A percentile compares a stretch with the other conserved stretches of the same genome.
phyloP scores from a whole-genome alignment of 2,113 vertebrate species.

The Varanus salvator region DNA sequence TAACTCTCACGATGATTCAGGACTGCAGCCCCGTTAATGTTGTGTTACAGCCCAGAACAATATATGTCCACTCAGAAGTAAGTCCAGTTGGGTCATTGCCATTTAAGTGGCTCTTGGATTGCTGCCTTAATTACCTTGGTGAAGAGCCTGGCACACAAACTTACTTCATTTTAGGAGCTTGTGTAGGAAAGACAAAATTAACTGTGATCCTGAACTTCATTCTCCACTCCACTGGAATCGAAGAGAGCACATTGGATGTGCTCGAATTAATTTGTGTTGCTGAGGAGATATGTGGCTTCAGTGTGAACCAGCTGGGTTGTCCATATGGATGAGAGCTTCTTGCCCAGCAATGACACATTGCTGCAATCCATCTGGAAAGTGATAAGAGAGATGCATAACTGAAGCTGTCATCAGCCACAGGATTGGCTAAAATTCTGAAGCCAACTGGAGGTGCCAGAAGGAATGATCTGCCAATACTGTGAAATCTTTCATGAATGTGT shows the following conservation, averaged over 20 bases:
- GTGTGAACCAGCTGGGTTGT: conserved; percentile 31
- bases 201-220: background rate
- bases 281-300: conserved; percentile 16
- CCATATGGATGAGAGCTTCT: conserved; percentile 32
- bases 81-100: background rate
- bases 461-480: conserved; percentile 8
- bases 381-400: conserved; percentile 30
- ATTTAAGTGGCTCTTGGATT: background rate
- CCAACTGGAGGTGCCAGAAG: conserved; percentile 19
- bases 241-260: conserved; percentile 16
- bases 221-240: background rate
- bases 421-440: background rate
- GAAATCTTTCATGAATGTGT: conserved; percentile 14
- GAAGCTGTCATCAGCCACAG: conserved; percentile 20
- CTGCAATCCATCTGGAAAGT: conserved; percentile 36
- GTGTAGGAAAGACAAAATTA: background rate
- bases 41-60: background rate
- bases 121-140: background rate
- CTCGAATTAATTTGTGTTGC: conserved; percentile 31
- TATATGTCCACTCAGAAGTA: background rate
- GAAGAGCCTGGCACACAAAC: background rate
- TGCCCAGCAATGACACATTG: conserved; percentile 35
- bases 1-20: background rate
- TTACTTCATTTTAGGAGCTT: background rate
- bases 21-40: background rate